Evolutionary conservation across 2,113 vertebrate genomes (phyloP), one percentile per base, ranked within the genome.

Genomic region (Rhynchomys soricoides): DNA sequence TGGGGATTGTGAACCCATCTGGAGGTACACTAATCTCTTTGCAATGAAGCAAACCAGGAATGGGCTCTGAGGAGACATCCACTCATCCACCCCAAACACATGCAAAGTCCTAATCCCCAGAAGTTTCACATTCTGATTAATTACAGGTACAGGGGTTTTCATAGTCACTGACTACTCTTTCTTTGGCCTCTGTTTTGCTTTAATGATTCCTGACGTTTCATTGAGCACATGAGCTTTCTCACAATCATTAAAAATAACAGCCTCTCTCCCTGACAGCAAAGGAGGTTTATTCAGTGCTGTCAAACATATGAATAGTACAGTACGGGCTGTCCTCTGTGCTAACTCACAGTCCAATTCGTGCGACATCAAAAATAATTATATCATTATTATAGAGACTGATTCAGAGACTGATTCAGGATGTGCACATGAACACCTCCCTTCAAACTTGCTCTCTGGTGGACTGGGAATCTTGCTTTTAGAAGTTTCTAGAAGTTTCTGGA

Each of bases 181-280:
- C 13, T 78, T 92, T 1, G 77, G 52, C 91, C 96, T 91, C 93
- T 85, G 89, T 70, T 96, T 97, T 93, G 83, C 62, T 91, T 97
- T 98, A 98, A 98, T 40, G 81, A 96, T 77, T 96, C 95, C 82
- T 97, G 97, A 96, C 90, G 96, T 97, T 98, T 98, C 86, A 95
- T 95, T 78, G 85, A 91, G 57, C 29, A 68, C 55, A 91, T n/a
- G 75, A 97, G 75, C 52, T 89, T 97, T 93, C 94, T 97, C 57
- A 77, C 59, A 88, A 75, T 74, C 88, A 89, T 92, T 92, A 95
- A 92, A 97, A 96, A 82, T 93, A 93, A 88, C 48, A 94, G 71
- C 62, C 48, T 96, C 82, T 94, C 91, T 75, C 40, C 43, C 57
- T 95, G 94, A 96, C 90, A 95, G 88, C 95, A 88, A 89, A 92